These are phyloP conservation scores for Takifugu rubripes DNA, from an alignment of 2,797 vertebrate genomes.

Conservation along the genomic window DNA sequence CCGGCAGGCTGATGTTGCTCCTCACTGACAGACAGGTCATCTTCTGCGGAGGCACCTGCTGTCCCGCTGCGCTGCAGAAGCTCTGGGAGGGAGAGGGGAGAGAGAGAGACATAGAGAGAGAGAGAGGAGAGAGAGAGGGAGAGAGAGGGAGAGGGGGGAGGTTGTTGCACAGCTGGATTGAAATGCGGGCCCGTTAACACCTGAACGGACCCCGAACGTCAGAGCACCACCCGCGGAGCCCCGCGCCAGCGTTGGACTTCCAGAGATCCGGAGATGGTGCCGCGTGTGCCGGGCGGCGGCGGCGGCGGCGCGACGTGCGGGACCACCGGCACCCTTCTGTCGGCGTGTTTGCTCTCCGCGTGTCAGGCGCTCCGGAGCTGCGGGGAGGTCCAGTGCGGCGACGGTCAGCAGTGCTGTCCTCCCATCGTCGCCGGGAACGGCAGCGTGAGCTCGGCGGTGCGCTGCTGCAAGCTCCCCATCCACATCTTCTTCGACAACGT, in stretches of 20 bases:
- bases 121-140: background rate
- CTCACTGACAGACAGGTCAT: conserved; percentile 27
- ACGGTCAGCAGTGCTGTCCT: conserved; percentile 83
- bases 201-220: conserved; percentile 30
- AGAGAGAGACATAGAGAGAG: background rate
- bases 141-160: background rate
- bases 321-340: conserved; percentile 61
- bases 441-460: conserved; percentile 68
- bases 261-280: conserved; percentile 58
- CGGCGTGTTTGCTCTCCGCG: conserved; percentile 62
- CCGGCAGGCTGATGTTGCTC: background rate
- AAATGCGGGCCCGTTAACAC: conserved; percentile 41
- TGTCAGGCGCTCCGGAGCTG: conserved; percentile 81
- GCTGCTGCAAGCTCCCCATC: conserved; percentile 84
- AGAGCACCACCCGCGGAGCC: conserved; percentile 9
- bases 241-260: conserved; percentile 9
- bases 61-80: conserved; percentile 49
- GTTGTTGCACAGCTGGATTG: conserved; percentile 41
- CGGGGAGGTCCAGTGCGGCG: conserved; percentile 80
- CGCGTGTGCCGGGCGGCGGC: conserved; percentile 56
- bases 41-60: conserved; percentile 50
- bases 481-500: conserved; percentile 87
- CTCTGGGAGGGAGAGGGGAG: too few relatives aligned
- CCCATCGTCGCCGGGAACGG: conserved; percentile 62
- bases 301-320: conserved; percentile 49